phyloP scores from a whole-genome alignment of 2,113 vertebrate genomes.

The Elephantulus edwardii region DNA sequence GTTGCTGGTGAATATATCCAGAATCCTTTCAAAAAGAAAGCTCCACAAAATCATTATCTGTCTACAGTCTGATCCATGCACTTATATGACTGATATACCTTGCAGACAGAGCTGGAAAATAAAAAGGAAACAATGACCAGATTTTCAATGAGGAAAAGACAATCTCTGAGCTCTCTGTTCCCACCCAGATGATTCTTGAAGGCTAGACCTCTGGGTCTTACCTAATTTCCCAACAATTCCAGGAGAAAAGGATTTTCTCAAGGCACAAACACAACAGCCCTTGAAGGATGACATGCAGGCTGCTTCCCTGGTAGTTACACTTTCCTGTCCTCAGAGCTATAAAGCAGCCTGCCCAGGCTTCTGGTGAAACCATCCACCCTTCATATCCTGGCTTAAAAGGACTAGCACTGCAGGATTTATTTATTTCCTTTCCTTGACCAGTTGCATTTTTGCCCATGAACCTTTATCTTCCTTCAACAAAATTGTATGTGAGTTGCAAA shows the following conservation, averaged over 20 bases:
- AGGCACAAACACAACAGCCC: neutral
- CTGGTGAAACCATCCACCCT: neutral
- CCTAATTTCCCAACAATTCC: neutral
- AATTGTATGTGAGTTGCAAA: neutral
- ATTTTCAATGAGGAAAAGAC: neutral
- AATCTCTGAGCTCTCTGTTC: neutral
- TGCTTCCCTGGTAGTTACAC: slow-evolving; percentile 2
- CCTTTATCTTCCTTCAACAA: neutral
- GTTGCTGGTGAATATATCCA: neutral
- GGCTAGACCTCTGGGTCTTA: neutral
- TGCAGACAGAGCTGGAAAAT: neutral
- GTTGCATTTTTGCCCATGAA: neutral
- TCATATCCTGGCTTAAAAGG: slow-evolving; percentile 37
- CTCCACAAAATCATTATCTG: neutral
- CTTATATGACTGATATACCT: neutral
- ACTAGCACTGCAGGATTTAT: neutral
- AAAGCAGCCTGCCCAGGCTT: slow-evolving; percentile 1
- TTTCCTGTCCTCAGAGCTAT: slow-evolving; percentile 40
- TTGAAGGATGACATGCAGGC: neutral
- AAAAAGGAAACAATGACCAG: neutral
- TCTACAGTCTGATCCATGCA: neutral
- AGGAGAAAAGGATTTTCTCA: neutral
- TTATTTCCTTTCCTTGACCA: slow-evolving; percentile 31
- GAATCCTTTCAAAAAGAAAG: neutral
- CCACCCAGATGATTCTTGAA: neutral